phyloP scores from a whole-genome alignment of 2,888 invertebrate genomes.

The Orthosia gracilis region DNA sequence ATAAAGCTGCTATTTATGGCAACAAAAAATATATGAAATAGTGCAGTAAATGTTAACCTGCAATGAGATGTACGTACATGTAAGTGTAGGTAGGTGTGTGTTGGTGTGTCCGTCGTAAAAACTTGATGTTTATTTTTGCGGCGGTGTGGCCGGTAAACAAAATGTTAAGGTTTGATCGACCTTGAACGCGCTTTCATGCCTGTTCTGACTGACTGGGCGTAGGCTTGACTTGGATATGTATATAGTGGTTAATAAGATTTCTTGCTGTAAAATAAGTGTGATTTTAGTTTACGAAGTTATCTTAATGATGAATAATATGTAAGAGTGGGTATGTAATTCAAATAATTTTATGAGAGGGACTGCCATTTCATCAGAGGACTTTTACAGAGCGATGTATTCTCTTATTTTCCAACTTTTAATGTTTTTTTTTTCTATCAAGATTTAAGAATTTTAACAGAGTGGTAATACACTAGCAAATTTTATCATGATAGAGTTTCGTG shows the following conservation, averaged over 20 bases:
- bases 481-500: no score
- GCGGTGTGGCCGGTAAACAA: conserved; percentile 73
- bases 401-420: no score
- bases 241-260: conserved; percentile 48
- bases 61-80: conserved; percentile 40
- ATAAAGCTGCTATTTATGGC: conserved; percentile 24
- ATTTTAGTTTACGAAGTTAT: neutral
- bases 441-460: no score
- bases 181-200: conserved; percentile 86
- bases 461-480: no score
- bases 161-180: conserved; percentile 86
- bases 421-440: no score
- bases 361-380: no score
- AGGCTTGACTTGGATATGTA: conserved; percentile 62
- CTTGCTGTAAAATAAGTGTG: no score
- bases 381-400: no score
- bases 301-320: no score
- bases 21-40: conserved; percentile 31
- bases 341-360: no score
- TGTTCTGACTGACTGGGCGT: conserved; percentile 76
- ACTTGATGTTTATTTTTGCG: conserved; percentile 74
- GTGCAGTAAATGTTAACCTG: conserved; percentile 50
- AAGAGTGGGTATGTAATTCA: no score
- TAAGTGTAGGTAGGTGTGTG: conserved; percentile 16
- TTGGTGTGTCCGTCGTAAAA: conserved; percentile 66